Conservation (phyloP, 23 tunicate species). For the Oikopleura dioica region DNA sequence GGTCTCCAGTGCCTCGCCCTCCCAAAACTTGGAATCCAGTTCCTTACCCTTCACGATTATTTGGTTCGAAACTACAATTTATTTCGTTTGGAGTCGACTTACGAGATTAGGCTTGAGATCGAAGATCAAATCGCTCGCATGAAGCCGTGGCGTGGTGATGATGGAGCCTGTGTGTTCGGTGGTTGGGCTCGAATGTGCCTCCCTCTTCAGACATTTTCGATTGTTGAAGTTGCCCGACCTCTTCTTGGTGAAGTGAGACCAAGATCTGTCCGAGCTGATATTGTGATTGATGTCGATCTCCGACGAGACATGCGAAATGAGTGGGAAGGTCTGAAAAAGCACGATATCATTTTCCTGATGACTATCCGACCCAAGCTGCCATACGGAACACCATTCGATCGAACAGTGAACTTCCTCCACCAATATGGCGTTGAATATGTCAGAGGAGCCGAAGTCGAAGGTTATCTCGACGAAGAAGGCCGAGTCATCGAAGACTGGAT, state of each 20-base stretch:
- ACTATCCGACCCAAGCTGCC: slow-evolving; percentile 26
- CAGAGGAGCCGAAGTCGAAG: slow-evolving; percentile 97
- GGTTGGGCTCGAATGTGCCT: slow-evolving; percentile 99
- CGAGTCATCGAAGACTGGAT: slow-evolving; percentile 94
- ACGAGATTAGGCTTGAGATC: slow-evolving; percentile 59
- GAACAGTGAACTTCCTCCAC: slow-evolving; percentile 30
- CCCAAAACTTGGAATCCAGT: slow-evolving; percentile 82
- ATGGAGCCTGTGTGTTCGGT: slow-evolving; percentile 37
- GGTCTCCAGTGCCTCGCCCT: slow-evolving; percentile 56
- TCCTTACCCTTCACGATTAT: slow-evolving; percentile 88
- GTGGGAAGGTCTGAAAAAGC: slow-evolving; percentile 87
- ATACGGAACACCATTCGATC: slow-evolving; percentile 14
- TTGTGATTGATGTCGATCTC: slow-evolving; percentile 30
- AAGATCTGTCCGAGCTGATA: slow-evolving; percentile 89
- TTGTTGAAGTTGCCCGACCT: slow-evolving; percentile 96
- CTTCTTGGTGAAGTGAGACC: slow-evolving; percentile 68
- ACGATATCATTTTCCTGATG: slow-evolving; percentile 67
- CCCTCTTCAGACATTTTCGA: slow-evolving; percentile 51
- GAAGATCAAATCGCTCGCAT: slow-evolving; percentile 54
- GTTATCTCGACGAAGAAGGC: slow-evolving; percentile 86
- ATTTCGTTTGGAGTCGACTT: slow-evolving; percentile 84
- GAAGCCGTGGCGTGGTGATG: slow-evolving; percentile 48
- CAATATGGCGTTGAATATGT: slow-evolving; percentile 49
- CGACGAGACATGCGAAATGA: slow-evolving; percentile 26
- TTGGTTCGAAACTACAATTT: slow-evolving; percentile 67